A percentile compares a stretch with the other conserved stretches of the same genome.
These are phyloP conservation scores for Matsumyia berberina DNA, from an alignment of 2,888 invertebrate genomes.

Conservation along the genomic window DNA sequence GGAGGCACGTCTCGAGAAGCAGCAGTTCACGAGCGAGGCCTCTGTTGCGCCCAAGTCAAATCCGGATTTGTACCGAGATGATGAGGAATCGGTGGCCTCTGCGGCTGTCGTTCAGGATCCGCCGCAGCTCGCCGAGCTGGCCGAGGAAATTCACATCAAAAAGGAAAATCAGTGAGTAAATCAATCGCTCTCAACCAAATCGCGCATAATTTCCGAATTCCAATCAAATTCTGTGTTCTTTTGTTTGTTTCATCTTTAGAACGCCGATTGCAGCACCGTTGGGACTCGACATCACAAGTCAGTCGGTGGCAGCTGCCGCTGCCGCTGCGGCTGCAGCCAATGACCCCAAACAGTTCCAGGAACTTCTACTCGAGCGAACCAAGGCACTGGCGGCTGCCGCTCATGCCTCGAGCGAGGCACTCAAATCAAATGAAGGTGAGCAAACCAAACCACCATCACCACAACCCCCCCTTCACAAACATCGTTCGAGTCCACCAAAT, in stretches of 20 bases:
- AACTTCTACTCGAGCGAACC: conserved; percentile 90
- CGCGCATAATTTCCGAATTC: conserved; percentile 15
- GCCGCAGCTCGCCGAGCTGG: conserved; percentile 62
- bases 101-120: conserved; percentile 25
- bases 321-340: conserved; percentile 87
- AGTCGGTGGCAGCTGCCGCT: conserved; percentile 86
- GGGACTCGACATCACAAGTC: conserved; percentile 88
- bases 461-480: conserved; percentile 44
- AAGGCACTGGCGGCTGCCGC: conserved; percentile 86
- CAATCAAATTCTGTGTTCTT: conserved; percentile 46
- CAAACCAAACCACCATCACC: conserved; percentile 39
- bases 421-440: conserved; percentile 85
- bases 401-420: conserved; percentile 82
- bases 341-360: conserved; percentile 88
- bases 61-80: conserved; percentile 55
- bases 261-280: conserved; percentile 78
- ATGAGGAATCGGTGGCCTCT: conserved; percentile 49
- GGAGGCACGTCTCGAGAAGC: conserved; percentile 93
- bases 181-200: conserved; percentile 69
- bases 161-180: conserved; percentile 83
- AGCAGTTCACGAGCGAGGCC: conserved; percentile 83
- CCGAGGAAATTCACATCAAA: conserved; percentile 81
- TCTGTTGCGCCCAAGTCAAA: conserved; percentile 79
- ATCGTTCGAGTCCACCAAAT: conserved; percentile 46
- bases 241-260: conserved; percentile 25